phyloP scores from a whole-genome alignment of 1,140 invertebrate species.

The Elymnias hypermnestra region DNA sequence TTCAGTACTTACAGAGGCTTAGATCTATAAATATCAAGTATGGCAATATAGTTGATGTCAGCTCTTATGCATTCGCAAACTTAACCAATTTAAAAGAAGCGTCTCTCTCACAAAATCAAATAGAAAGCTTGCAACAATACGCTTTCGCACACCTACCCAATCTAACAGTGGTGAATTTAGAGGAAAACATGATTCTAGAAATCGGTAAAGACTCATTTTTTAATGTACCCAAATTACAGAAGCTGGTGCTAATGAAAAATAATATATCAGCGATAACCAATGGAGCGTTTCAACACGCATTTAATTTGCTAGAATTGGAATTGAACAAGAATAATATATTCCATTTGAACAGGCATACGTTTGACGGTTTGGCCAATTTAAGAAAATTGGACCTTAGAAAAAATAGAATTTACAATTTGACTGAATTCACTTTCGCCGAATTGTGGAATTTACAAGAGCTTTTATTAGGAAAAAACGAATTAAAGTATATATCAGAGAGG shows the following conservation, averaged over 20 bases:
- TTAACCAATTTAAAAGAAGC: constrained; percentile 81
- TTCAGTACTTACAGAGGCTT: constrained; percentile 80
- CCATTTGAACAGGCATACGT: constrained; percentile 82
- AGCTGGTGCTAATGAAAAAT: constrained; percentile 82
- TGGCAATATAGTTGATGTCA: constrained; percentile 81
- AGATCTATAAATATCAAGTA: constrained; percentile 82
- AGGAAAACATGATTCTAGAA: constrained; percentile 83
- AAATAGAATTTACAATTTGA: constrained; percentile 84
- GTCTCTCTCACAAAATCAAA: constrained; percentile 81
- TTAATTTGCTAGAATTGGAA: constrained; percentile 80
- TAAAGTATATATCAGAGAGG: constrained; percentile 80
- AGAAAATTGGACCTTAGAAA: constrained; percentile 80
- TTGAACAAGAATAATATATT: constrained; percentile 83
- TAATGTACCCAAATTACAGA: constrained; percentile 81
- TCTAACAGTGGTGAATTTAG: constrained; percentile 80
- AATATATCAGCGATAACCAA: constrained; percentile 84
- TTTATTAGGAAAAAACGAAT: constrained; percentile 82
- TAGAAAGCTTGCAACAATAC: constrained; percentile 78
- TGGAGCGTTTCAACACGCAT: constrained; percentile 81
- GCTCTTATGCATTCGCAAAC: constrained; percentile 83
- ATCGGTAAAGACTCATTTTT: constrained; percentile 83
- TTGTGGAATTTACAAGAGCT: constrained; percentile 83
- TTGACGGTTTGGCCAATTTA: constrained; percentile 81
- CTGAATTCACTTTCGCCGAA: constrained; percentile 85
- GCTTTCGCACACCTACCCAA: constrained; percentile 82